phyloP scores from a whole-genome alignment of 2,797 vertebrate genomes.

The Tachyglossus aculeatus region DNA sequence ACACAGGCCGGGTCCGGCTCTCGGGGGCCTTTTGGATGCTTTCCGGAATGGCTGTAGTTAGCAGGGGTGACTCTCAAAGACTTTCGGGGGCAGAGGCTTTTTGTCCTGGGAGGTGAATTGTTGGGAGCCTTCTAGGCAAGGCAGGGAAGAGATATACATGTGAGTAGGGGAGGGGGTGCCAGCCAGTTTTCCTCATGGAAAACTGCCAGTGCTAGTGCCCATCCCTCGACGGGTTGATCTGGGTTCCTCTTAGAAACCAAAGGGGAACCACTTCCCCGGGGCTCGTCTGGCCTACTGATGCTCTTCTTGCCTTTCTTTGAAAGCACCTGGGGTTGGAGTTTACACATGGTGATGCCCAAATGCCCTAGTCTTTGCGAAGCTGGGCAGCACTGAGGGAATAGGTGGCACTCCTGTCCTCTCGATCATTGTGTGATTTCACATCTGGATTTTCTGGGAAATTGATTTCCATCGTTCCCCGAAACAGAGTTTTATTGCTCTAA shows the following conservation, averaged over 20 bases:
- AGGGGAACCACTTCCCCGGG: background rate
- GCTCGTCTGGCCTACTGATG: background rate
- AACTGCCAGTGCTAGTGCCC: too few species aligned
- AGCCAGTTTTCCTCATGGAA: background rate
- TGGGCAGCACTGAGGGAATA: background rate
- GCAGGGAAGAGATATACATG: background rate
- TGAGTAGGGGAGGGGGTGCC: background rate
- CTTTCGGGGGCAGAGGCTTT: background rate
- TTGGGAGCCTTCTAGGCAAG: too few species aligned
- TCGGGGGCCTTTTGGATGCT: too few species aligned
- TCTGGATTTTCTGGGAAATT: slow-evolving; percentile 5
- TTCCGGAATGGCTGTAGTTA: too few species aligned
- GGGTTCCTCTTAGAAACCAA: slow-evolving; percentile 36
- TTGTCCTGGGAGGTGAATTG: too few species aligned
- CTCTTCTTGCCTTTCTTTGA: slow-evolving; percentile 17
- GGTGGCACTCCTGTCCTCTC: slow-evolving; percentile 14
- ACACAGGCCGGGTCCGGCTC: too few species aligned
- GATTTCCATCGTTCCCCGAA: slow-evolving; percentile 15
- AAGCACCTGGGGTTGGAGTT: background rate
- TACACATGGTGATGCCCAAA: background rate
- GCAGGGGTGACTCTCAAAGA: background rate
- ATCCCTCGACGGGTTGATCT: slow-evolving; percentile 22
- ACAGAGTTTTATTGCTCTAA: background rate
- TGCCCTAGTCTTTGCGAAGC: background rate
- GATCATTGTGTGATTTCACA: slow-evolving; percentile 3